Conservation (phyloP, 2,797 vertebrate species). For the Cephalopachus bancanus region DNA sequence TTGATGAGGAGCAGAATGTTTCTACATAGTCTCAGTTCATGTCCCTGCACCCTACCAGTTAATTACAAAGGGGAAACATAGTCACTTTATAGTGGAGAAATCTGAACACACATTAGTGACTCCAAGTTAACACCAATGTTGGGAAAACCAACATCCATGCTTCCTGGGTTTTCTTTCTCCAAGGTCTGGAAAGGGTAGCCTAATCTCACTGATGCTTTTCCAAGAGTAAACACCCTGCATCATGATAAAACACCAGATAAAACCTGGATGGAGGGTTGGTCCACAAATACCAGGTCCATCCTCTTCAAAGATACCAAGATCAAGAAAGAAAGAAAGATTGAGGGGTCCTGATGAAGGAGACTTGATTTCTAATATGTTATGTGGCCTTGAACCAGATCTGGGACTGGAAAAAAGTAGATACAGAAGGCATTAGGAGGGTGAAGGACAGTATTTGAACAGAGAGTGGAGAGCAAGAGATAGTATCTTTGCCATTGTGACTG, state of each 20-base stretch:
- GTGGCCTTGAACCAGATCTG: constrained; percentile 7
- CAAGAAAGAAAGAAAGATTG: background rate
- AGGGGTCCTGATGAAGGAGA: background rate
- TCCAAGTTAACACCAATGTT: background rate
- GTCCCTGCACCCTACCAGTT: constrained; percentile 38
- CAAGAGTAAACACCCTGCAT: background rate
- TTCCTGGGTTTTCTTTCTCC: background rate
- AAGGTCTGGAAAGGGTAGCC: background rate
- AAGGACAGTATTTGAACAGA: background rate
- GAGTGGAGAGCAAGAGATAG: background rate
- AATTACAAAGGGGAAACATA: constrained; percentile 24
- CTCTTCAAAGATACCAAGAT: background rate
- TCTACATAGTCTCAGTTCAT: constrained; percentile 53
- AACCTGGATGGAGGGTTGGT: background rate
- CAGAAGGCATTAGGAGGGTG: background rate
- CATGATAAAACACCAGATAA: background rate
- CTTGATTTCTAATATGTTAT: background rate
- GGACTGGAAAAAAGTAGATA: background rate
- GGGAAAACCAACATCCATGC: background rate
- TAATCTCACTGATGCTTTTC: background rate
- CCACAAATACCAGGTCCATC: background rate
- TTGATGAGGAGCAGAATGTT: constrained; percentile 45
- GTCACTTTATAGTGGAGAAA: constrained; percentile 38
- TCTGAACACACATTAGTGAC: background rate
- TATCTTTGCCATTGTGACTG: background rate